Evolutionary conservation across 2,797 vertebrate genomes (phyloP), one percentile per base, ranked within the genome.

Genomic region (Hippocampus kuda): DNA sequence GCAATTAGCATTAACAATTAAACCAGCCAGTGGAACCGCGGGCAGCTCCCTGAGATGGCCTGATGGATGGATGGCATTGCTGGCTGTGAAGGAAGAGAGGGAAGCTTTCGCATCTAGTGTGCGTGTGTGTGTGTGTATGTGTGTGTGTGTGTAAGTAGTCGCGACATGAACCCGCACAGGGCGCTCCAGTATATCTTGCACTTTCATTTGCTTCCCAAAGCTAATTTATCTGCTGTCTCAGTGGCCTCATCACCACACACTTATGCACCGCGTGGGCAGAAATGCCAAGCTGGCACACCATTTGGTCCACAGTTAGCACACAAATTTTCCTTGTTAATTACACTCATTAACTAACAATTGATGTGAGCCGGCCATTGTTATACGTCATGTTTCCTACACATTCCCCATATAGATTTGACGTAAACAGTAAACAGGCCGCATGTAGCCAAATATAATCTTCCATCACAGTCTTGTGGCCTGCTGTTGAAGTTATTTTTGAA

Each of bases 1-100:
- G 96, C 96, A 98, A 99, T 99, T 99, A 99, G 95, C 95, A 97
- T 98, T 98, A 98, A 98, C 96, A 98, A 98, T 99, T 98, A 98
- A 98, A 96, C 94, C 94, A 98, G 92, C 91, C 93, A 94, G 92
- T 96, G 97, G 96, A 98, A 99, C 96, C 93, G 88, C 94, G 92
- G 94, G 94, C 94, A 93, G 93, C 96, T 99, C 95, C 95, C 94
- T 91, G 85, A 93, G 93, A 96, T 96, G 93, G 93, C 92, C 94
- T 96, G 94, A 96, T 97, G 94, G 94, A 97, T 96, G 88, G 87
- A 86, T 64, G 34, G 63, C 42, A 84, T 84, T 38, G 85, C 86
- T 86, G 83, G 85, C 73, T 75, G 70, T 70, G 77, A 87, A 87
- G 78, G 79, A 86, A 82, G 82, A 79, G 79, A 83, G 83, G 70